Evolutionary conservation across 2,113 vertebrate species (phyloP).

Genomic region (Pterocles orientalis): DNA sequence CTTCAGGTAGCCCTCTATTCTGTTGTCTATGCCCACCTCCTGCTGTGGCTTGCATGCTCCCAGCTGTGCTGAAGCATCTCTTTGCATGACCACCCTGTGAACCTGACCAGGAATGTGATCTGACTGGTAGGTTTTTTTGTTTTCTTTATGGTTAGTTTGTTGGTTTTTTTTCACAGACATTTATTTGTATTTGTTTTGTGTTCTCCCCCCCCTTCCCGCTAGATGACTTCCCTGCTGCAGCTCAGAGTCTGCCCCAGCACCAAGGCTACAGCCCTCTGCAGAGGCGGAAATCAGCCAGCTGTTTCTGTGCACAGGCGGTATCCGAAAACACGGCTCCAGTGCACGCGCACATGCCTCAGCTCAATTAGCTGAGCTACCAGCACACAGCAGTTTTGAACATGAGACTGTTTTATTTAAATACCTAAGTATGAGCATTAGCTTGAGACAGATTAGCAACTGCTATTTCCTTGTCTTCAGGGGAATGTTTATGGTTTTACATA

Average conservation of each 20-base stretch:
- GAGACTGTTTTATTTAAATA: background rate
- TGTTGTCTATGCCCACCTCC: background rate
- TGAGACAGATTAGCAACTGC: background rate
- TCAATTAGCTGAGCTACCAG: background rate
- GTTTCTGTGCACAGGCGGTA: background rate
- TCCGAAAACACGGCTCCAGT: fast-evolving
- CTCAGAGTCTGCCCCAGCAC: background rate
- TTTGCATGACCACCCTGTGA: background rate
- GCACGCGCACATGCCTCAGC: background rate
- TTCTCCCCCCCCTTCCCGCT: background rate
- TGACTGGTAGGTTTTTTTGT: no score
- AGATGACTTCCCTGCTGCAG: background rate
- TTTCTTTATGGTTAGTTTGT: no score
- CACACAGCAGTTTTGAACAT: background rate
- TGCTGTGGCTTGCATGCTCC: background rate
- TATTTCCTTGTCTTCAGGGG: slow-evolving; percentile 15
- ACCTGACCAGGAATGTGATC: background rate
- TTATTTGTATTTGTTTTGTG: background rate
- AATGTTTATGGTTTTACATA: background rate
- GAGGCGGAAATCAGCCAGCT: background rate
- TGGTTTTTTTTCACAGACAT: background rate
- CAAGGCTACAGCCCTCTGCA: background rate
- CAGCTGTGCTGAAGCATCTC: background rate
- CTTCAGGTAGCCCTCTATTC: background rate
- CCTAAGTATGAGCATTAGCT: background rate